These are phyloP conservation scores for Hoplodrina ambigua DNA, from an alignment of 2,888 invertebrate genomes.

Conservation along the genomic window DNA sequence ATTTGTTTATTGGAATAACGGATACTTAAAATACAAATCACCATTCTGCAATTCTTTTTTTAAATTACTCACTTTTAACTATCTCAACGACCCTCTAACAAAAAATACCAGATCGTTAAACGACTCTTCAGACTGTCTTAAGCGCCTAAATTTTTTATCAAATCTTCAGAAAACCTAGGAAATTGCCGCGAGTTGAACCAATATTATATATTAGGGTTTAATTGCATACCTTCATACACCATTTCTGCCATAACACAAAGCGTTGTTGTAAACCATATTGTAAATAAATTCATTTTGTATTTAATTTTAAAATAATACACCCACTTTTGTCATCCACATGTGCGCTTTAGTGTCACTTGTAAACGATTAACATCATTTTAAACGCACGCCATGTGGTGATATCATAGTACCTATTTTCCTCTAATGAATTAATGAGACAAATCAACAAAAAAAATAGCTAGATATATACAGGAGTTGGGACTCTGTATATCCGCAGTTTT, in stretches of 20 bases:
- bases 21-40: background rate
- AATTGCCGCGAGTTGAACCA: background rate
- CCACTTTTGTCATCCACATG: conserved; percentile 72
- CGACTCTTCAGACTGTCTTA: background rate
- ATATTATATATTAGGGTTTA: background rate
- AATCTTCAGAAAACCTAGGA: background rate
- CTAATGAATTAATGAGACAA: conserved; percentile 81
- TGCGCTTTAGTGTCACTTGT: conserved; percentile 72
- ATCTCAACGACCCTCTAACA: too few species aligned
- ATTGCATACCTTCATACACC: conserved; percentile 51
- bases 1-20: background rate
- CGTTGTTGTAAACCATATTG: conserved; percentile 61
- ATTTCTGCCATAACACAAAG: conserved; percentile 63
- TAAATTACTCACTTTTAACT: too few species aligned
- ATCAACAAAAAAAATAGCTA: conserved; percentile 72
- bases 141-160: background rate
- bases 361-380: conserved; percentile 74
- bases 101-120: background rate
- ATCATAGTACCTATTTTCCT: conserved; percentile 75
- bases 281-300: conserved; percentile 61
- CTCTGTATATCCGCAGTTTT: conserved; percentile 67
- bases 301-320: conserved; percentile 55
- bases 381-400: conserved; percentile 76
- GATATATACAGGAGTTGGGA: conserved; percentile 59
- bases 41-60: too few species aligned